These are phyloP conservation scores for Neogobius melanostomus DNA, from an alignment of 2,113 vertebrate species.

Conservation along the genomic window DNA sequence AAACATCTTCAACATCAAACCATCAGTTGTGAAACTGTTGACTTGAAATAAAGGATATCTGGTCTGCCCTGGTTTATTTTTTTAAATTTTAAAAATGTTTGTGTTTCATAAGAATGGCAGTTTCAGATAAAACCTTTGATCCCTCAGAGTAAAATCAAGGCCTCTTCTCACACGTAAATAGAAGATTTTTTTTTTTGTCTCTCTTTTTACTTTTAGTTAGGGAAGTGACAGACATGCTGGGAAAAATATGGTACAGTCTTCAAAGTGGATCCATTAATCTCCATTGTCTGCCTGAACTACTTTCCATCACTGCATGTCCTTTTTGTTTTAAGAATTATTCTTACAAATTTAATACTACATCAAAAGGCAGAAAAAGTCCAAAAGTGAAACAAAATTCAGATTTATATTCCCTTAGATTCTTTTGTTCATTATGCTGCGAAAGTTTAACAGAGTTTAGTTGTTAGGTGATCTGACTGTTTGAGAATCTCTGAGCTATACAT, in stretches of 20 bases:
- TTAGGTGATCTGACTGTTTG: conserved; percentile 98
- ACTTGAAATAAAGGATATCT: conserved; percentile 71
- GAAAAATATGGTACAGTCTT: conserved; percentile 83
- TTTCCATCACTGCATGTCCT: conserved; percentile 64
- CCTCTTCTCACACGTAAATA: conserved; percentile 82
- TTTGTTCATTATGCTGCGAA: conserved; percentile 38
- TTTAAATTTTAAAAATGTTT: conserved; percentile 73
- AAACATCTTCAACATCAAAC: conserved; percentile 72
- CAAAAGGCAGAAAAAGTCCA: conserved; percentile 81
- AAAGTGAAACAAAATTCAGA: conserved; percentile 70
- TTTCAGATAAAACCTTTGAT: conserved; percentile 80
- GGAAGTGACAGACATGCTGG: conserved; percentile 95
- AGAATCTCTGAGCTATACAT: conserved; percentile 99
- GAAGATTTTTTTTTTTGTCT: conserved; percentile 74
- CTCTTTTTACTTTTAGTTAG: conserved; percentile 76
- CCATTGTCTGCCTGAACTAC: conserved; percentile 71
- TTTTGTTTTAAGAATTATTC: conserved; percentile 87
- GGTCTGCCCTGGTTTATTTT: conserved; percentile 68
- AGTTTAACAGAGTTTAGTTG: conserved; percentile 95
- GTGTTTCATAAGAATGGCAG: conserved; percentile 80
- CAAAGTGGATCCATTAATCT: conserved; percentile 67
- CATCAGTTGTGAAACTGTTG: conserved; percentile 56
- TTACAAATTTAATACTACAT: conserved; percentile 91
- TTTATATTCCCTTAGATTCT: conserved; percentile 60
- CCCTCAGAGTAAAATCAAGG: conserved; percentile 82